Conservation (phyloP, 2,113 vertebrate genomes). For the Columba janthina region DNA sequence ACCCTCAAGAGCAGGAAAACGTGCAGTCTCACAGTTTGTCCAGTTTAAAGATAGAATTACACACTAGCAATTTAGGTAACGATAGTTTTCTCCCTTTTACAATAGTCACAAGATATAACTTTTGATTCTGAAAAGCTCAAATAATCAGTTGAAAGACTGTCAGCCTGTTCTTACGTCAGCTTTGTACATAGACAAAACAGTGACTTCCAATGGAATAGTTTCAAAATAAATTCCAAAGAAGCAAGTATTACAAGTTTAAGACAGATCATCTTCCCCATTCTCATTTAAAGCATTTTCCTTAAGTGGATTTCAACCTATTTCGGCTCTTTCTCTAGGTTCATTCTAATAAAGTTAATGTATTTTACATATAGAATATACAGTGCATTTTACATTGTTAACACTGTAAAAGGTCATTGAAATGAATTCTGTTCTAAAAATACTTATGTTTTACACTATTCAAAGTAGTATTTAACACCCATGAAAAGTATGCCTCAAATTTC, state of each 20-base stretch:
- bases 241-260: not conserved
- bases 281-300: not conserved
- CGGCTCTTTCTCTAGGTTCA: not conserved
- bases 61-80: not conserved
- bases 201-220: not conserved
- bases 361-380: not conserved
- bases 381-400: not conserved
- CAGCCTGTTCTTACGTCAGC: not conserved
- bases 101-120: not conserved
- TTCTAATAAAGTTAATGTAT: not conserved
- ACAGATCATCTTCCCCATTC: not conserved
- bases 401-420: not conserved
- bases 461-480: not conserved
- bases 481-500: not conserved
- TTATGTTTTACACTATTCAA: not conserved
- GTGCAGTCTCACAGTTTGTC: not conserved
- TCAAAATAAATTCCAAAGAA: conserved; percentile 14
- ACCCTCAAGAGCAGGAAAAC: not conserved
- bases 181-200: not conserved
- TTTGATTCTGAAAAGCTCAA: not conserved
- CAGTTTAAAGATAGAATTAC: not conserved
- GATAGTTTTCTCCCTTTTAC: not conserved
- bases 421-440: not conserved
- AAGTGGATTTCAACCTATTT: not conserved
- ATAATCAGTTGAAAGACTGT: not conserved